These are phyloP conservation scores for Drosophila triauraria DNA, from an alignment of 1,140 invertebrate species.

Conservation along the genomic window DNA sequence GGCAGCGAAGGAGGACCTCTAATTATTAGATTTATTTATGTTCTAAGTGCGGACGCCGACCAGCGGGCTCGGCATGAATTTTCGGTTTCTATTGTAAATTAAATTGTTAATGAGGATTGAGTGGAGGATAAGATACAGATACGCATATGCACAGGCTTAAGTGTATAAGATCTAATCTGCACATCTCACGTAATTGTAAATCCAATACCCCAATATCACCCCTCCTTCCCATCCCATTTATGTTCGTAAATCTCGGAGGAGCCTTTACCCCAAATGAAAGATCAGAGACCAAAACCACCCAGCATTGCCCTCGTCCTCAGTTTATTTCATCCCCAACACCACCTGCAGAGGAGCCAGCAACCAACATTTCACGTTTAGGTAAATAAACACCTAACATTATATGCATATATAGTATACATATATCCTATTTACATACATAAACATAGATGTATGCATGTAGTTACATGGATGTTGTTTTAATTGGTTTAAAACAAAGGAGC, in stretches of 20 bases:
- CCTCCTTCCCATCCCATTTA: constrained; percentile 7
- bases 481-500: constrained; percentile 65
- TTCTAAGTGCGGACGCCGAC: constrained; percentile 66
- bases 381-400: constrained; percentile 49
- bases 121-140: constrained; percentile 23
- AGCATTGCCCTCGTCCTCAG: constrained; percentile 25
- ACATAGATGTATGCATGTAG: constrained; percentile 52
- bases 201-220: background rate
- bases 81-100: constrained; percentile 79
- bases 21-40: constrained; percentile 83
- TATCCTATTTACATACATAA: constrained; percentile 32
- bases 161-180: constrained; percentile 50
- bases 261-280: constrained; percentile 12
- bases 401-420: constrained; percentile 42
- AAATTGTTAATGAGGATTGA: constrained; percentile 53
- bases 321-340: constrained; percentile 23
- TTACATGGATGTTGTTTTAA: constrained; percentile 72
- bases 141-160: constrained; percentile 12
- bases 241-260: background rate
- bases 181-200: constrained; percentile 44
- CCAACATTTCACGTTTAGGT: constrained; percentile 48
- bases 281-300: constrained; percentile 45
- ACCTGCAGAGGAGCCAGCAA: constrained; percentile 35
- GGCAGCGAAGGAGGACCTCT: constrained; percentile 72
- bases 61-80: constrained; percentile 31